Conservation (phyloP, 1,140 invertebrate genomes). For the Drosophila triauraria region DNA sequence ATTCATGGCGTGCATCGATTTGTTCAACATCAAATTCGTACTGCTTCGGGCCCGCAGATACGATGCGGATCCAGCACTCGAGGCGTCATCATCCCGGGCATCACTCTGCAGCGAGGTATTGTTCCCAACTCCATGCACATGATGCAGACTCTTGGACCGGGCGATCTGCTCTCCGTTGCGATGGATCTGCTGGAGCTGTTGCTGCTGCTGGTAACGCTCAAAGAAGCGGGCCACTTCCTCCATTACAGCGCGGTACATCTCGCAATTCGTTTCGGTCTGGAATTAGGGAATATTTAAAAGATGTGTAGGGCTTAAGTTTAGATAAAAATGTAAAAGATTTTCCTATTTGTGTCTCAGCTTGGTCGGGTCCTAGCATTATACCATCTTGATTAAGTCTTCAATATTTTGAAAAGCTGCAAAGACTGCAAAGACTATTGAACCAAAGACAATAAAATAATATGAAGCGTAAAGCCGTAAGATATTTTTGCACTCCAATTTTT, state of each 20-base stretch:
- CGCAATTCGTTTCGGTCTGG: slow-evolving; percentile 90
- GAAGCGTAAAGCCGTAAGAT: no score
- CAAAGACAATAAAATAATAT: no score
- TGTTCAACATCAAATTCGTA: slow-evolving; percentile 76
- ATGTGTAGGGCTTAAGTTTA: neutral
- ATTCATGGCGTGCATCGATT: slow-evolving; percentile 71
- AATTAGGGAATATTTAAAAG: neutral
- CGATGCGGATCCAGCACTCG: slow-evolving; percentile 32
- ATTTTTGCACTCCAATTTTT: no score
- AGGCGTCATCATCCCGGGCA: slow-evolving; percentile 67
- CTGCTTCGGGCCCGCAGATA: slow-evolving; percentile 84
- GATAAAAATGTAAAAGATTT: neutral
- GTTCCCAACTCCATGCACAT: slow-evolving; percentile 83
- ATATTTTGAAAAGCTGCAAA: no score
- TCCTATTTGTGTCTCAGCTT: no score
- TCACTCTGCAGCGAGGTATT: slow-evolving; percentile 44
- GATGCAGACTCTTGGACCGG: slow-evolving; percentile 86
- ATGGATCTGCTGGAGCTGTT: slow-evolving; percentile 48
- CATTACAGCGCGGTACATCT: slow-evolving; percentile 92
- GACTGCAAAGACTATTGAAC: no score
- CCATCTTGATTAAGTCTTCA: neutral
- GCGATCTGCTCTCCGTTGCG: slow-evolving; percentile 69
- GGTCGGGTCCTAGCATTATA: neutral
- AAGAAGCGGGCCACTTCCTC: slow-evolving; percentile 91
- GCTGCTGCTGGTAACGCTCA: slow-evolving; percentile 87